Base-by-base conservation (phyloP, 2,797 vertebrate species). In the Limnodromus scolopaceus region DNA sequence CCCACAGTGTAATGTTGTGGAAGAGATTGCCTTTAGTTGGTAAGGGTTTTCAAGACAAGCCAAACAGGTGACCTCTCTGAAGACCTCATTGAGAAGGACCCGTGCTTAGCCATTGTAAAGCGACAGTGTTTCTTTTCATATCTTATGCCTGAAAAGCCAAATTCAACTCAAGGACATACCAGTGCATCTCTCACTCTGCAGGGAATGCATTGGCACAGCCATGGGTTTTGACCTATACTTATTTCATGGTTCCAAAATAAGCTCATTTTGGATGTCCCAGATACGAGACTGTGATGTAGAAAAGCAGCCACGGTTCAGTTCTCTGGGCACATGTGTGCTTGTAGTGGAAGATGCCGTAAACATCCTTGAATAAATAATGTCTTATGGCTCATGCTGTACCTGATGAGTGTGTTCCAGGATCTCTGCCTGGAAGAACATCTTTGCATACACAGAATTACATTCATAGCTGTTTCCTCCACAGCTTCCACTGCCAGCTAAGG, bases 371-470 rank as follows among this genome's bases (percentile, higher is more conserved):
- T 78, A 96, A 74, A 86, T 79, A 49, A 61, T 28, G 14, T 68
- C 63, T 69, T 53, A 58, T 4, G 20, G 58, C n/a, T 91, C 64
- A 79, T 9, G 11, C 41, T 83, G 66, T n/a, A 57, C 30, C 70
- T 72, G 78, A 76, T 79, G 70, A 87, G 34, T 84, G 36, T 13
- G 61, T 91, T 91, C 46, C 55, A 89, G 60, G 23, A 78, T 75
- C 30, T 90, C 79, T 84, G 53, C 36, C 77, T 90, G 36, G 32
- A 78, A 95, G 49, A 92, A 65, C 16, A 49, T 68, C 63, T 92
- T 88, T 93, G 76, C 80, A 95, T 90, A 61, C 13, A 9, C 9
- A 9, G 16, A 72, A 84, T 1, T 11, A 54, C 48, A 48, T 69
- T 83, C 76, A 72, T 1, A 75, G 57, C 32, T 81, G 19, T 13